phyloP scores from a whole-genome alignment of 2,888 invertebrate genomes.

The Norana najaformis region DNA sequence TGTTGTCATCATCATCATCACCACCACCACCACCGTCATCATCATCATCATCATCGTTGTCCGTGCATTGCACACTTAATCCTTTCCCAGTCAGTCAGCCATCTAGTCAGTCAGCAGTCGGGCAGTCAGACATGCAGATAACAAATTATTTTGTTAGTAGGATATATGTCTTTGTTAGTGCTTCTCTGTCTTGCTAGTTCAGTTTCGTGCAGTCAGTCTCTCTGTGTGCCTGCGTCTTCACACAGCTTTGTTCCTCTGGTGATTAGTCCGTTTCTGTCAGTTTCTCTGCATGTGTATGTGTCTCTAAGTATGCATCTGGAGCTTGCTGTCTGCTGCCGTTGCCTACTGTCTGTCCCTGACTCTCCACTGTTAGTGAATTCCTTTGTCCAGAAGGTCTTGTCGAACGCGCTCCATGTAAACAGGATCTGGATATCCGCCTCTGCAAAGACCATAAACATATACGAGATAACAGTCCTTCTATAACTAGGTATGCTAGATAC shows the following conservation, averaged over 20 bases:
- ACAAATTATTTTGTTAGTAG: no score
- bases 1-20: no score
- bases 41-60: neutral
- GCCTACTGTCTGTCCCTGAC: neutral
- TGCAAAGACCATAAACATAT: neutral
- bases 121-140: no score
- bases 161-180: neutral
- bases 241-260: neutral
- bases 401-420: neutral
- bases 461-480: no score
- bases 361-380: neutral
- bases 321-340: neutral
- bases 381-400: neutral
- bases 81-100: neutral
- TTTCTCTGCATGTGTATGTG: neutral
- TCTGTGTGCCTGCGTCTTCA: no score
- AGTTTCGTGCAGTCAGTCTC: neutral
- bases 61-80: neutral
- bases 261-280: neutral
- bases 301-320: neutral
- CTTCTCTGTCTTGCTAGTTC: neutral
- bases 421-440: neutral
- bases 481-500: no score
- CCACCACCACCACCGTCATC: neutral
- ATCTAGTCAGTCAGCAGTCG: neutral